Conservation (phyloP, 2,113 vertebrate species). For the Sphaerodactylus townsendi region DNA sequence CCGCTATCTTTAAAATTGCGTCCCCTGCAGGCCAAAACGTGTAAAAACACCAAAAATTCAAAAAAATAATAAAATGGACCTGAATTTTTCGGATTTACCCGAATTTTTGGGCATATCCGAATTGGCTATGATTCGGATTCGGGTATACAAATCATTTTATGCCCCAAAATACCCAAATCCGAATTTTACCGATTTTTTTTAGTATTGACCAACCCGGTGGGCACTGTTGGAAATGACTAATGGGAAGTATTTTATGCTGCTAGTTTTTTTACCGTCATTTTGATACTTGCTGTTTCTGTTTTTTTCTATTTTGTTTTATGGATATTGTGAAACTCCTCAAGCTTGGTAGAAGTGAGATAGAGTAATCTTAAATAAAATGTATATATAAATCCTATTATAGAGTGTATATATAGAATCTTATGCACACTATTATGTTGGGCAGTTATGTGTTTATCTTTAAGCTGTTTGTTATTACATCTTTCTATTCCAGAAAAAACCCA, state of each 20-base stretch:
- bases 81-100: too few relatives aligned
- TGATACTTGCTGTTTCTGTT: not conserved
- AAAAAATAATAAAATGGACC: too few relatives aligned
- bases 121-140: too few relatives aligned
- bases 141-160: too few relatives aligned
- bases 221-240: not conserved
- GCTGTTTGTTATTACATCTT: not conserved
- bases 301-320: not conserved
- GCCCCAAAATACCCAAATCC: too few relatives aligned
- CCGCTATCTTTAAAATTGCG: too few relatives aligned
- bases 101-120: too few relatives aligned
- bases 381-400: not conserved
- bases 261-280: not conserved
- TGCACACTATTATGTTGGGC: not conserved
- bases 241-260: not conserved
- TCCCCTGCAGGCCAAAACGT: too few relatives aligned
- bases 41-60: too few relatives aligned
- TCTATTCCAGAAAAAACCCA: not conserved
- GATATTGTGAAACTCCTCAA: not conserved
- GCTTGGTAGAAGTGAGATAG: not conserved
- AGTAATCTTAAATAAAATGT: not conserved
- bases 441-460: not conserved
- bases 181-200: too few relatives aligned
- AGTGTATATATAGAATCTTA: not conserved
- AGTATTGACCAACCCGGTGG: too few relatives aligned